phyloP scores from a whole-genome alignment of 2,797 vertebrate species.

The Cryptoblepharus egeriae region DNA sequence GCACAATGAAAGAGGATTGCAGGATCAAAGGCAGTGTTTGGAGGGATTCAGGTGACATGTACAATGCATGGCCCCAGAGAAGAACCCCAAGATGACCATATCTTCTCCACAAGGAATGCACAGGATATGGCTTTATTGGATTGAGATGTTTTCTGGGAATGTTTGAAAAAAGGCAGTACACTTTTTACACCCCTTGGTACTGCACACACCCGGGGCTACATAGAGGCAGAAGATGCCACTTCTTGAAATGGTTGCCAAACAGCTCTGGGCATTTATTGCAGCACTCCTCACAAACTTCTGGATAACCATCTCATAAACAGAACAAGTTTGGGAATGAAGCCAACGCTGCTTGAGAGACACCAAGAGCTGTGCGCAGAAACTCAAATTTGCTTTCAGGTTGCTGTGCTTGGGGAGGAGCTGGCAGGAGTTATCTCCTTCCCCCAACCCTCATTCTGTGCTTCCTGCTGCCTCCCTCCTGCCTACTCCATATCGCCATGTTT shows the following conservation, averaged over 20 bases:
- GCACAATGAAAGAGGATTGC: too few relatives aligned
- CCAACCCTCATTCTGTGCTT: background rate
- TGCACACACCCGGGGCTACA: background rate
- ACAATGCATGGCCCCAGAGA: too few relatives aligned
- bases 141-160: background rate
- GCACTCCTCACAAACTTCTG: background rate
- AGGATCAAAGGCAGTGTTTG: too few relatives aligned
- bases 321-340: background rate
- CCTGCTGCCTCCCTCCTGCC: background rate
- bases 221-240: background rate
- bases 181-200: background rate
- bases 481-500: background rate
- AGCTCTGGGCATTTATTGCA: constrained; percentile 15
- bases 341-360: background rate
- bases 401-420: background rate
- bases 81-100: background rate
- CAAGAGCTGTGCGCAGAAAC: background rate
- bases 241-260: background rate
- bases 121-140: background rate
- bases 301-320: constrained; percentile 13
- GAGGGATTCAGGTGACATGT: too few relatives aligned
- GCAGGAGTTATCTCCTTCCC: background rate
- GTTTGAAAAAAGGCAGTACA: background rate
- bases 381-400: background rate
- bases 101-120: background rate